Conservation (phyloP, 2,888 invertebrate genomes). For the Homarus gammarus region DNA sequence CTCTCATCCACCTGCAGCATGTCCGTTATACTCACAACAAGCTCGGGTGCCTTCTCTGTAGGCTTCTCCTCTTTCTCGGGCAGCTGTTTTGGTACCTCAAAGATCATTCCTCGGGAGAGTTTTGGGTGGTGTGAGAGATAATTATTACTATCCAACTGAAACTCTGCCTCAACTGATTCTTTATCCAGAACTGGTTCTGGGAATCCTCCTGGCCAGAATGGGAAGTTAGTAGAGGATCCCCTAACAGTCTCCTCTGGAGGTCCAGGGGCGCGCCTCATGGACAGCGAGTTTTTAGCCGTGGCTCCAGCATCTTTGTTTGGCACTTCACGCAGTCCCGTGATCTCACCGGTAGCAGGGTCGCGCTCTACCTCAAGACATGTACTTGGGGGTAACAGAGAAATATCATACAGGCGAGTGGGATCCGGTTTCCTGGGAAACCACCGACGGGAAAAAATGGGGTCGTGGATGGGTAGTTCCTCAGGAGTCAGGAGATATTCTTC, state of each 20-base stretch:
- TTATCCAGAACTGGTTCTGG: constrained; percentile 68
- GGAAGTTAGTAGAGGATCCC: constrained; percentile 89
- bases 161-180: constrained; percentile 68
- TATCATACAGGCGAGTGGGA: constrained; percentile 57
- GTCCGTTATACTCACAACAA: constrained; percentile 83
- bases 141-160: constrained; percentile 40
- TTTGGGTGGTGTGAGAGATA: constrained; percentile 69
- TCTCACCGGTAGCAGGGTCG: constrained; percentile 74
- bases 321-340: constrained; percentile 80
- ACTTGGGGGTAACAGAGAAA: constrained; percentile 48
- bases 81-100: constrained; percentile 25
- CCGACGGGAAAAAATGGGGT: constrained; percentile 53
- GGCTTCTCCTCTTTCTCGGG: constrained; percentile 32
- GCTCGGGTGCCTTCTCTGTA: constrained; percentile 77
- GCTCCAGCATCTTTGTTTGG: constrained; percentile 83
- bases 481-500: constrained; percentile 70
- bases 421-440: constrained; percentile 63
- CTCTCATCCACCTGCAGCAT: constrained; percentile 84
- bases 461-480: constrained; percentile 74
- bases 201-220: constrained; percentile 93
- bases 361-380: constrained; percentile 70
- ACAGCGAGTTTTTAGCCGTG: constrained; percentile 87
- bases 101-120: constrained; percentile 71
- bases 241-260: constrained; percentile 85
- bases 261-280: constrained; percentile 81